These are phyloP conservation scores for Didymodactylos carnosus DNA, from an alignment of 2,888 invertebrate genomes.

Conservation along the genomic window DNA sequence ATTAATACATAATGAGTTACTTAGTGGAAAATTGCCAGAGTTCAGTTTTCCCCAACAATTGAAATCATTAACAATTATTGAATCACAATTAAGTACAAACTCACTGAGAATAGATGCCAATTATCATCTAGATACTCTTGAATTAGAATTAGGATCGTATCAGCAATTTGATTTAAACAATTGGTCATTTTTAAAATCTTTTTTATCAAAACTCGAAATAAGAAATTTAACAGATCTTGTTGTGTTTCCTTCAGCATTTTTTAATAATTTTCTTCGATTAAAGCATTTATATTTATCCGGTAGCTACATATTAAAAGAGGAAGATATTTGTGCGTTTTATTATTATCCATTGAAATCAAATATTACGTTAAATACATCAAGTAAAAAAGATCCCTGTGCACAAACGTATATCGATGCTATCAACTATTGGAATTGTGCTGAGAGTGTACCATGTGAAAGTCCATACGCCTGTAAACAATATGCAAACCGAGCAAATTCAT, in stretches of 20 bases:
- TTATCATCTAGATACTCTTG: too few species aligned
- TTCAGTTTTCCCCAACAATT: too few species aligned
- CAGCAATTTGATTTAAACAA: neutral
- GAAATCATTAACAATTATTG: neutral
- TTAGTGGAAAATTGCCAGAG: too few species aligned
- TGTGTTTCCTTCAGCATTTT: neutral
- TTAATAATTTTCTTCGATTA: neutral
- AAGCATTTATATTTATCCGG: neutral
- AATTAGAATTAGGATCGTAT: neutral
- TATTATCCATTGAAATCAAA: too few species aligned
- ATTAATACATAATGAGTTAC: neutral
- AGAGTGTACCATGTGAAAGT: neutral
- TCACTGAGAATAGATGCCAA: too few species aligned
- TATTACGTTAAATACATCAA: neutral
- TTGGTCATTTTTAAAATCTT: neutral
- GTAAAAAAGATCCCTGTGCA: neutral
- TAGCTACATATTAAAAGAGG: neutral
- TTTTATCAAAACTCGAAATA: neutral
- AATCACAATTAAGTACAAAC: neutral
- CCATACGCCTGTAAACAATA: neutral
- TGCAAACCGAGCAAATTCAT: neutral
- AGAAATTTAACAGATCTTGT: neutral
- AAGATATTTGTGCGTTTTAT: neutral
- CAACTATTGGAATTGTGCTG: neutral
- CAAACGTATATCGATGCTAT: neutral